Base-by-base conservation (phyloP, 2,113 vertebrate species). In the Chamaea fasciata region DNA sequence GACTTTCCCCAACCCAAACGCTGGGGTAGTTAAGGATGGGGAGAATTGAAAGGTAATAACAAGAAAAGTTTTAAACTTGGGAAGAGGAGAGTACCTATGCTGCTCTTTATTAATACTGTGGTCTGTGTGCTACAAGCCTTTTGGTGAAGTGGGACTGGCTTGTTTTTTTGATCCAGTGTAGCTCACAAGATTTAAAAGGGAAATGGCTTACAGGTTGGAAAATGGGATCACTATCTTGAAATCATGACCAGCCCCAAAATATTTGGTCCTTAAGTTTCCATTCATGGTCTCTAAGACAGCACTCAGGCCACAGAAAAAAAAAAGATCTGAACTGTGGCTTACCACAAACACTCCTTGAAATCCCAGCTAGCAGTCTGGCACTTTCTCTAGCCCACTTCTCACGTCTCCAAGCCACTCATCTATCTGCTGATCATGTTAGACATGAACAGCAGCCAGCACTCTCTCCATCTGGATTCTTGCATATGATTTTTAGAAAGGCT, bases 401-500 rank as follows among this genome's bases (percentile, higher is more conserved):
- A 68, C 42, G 18, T 88, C 87, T 91, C 87, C 96, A 95, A 96
- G 94, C 71, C 93, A 80, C 87, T 95, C 94, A 93, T 94, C 88
- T 94, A 95, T 96, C 95, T 96, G 82, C 75, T 93, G 67, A 91
- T 95, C 85, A 81, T 94, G 91, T 86, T 90, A 93, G 76, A 71
- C 89, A 89, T 52, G 83, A 94, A 67, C 71, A 94, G 80, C 53
- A 93, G 89, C 90, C 93, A 95, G 64, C 87, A 88, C 23, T 77
- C 82, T 74, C 85, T 88, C 87, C 85, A 82, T 95, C 75, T 92
- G 95, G 93, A 96, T 81, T 88, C 90, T 86, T 68, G 79, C 39
- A 71, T 92, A 92, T 96, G 93, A 94, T 97, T 96, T 96, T 95
- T 96, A 96, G 93, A 95, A 94, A 83, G 64, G 53, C n/a, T 97